phyloP scores from a whole-genome alignment of 2,888 invertebrate genomes.

The Drosophila longiperda region DNA sequence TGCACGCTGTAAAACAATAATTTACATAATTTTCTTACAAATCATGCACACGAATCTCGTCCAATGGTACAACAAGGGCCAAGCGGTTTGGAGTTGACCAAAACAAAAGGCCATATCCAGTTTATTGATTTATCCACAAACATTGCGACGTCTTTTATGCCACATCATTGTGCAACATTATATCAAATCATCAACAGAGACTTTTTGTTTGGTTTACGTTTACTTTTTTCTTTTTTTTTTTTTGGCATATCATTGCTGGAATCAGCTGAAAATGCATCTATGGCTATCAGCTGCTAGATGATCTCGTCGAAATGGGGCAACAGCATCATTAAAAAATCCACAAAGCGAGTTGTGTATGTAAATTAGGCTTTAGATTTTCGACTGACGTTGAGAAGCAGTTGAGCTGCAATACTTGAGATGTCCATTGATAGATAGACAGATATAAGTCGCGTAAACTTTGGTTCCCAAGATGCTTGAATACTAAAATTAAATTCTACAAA shows the following conservation, averaged over 20 bases:
- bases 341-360: slow-evolving; percentile 57
- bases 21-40: slow-evolving; percentile 77
- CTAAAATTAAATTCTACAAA: not conserved
- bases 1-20: slow-evolving; percentile 68
- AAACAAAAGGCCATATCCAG: slow-evolving; percentile 37
- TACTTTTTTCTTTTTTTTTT: slow-evolving; percentile 22
- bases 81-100: slow-evolving; percentile 13
- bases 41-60: slow-evolving; percentile 65
- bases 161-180: slow-evolving; percentile 73
- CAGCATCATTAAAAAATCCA: slow-evolving; percentile 69
- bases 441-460: not conserved
- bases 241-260: slow-evolving; percentile 67
- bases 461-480: slow-evolving; percentile 18
- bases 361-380: slow-evolving; percentile 63
- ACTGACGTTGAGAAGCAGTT: slow-evolving; percentile 25
- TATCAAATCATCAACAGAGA: slow-evolving; percentile 64
- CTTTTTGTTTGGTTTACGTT: slow-evolving; percentile 50
- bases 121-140: slow-evolving; percentile 69
- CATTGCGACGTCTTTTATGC: slow-evolving; percentile 56
- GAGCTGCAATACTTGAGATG: slow-evolving; percentile 54
- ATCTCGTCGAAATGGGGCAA: slow-evolving; percentile 46
- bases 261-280: slow-evolving; percentile 60
- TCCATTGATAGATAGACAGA: slow-evolving; percentile 55
- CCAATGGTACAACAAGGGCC: slow-evolving; percentile 17
- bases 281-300: slow-evolving; percentile 45